Base-by-base conservation (phyloP, 2,888 invertebrate species). In the Coleophora deauratella region DNA sequence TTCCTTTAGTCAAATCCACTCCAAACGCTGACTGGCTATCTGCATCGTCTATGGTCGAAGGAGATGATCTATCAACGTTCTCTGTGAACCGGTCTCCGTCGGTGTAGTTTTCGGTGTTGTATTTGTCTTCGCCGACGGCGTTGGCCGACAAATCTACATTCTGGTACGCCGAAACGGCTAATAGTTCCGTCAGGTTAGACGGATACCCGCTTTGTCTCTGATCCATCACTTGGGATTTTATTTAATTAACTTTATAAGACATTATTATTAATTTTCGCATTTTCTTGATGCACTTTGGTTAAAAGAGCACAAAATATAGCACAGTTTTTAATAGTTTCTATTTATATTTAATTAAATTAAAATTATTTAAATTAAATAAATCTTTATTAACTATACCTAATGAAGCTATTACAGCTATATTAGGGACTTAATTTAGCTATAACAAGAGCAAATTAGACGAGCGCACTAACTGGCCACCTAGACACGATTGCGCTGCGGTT, bases 1-100 rank as follows among this genome's bases (percentile, higher is more conserved):
- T 81, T 0, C 66, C 66, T 54, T 84, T 85, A 0, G 78, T 78
- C 52, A 85, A 59, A 44, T 85, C 85, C 1, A 84, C 85, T 1
- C 84, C 85, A 42, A 72, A 79, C 0, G 74, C 66, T 7, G 77
- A 79, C 33, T 81, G 71, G 41, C 71, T 72, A 43, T 81, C 79
- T 0, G 70, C 76, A 27, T 84, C 84, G 7, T 82, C 84, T 6
- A 78, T 42, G 0, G 77, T 74, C 1, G 85, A 82, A 0, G 84
- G 79, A 0, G 75, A 71, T 0, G 74, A 72, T 2, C 68, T 50
- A 39, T 78, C 73, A 6, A 50, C 57, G 36, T 59, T 63, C 35
- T 73, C 77, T 38, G 51, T 59, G 12, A 65, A 57, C 9, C 70
- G 69, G 0, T 46, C 47, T 12, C 49, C 62, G 42, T 71, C 69